Percentiles rank a stretch among this genome's conserved stretches.
Conservation (phyloP, 2,113 vertebrate genomes). For the Leucoraja erinaceus region DNA sequence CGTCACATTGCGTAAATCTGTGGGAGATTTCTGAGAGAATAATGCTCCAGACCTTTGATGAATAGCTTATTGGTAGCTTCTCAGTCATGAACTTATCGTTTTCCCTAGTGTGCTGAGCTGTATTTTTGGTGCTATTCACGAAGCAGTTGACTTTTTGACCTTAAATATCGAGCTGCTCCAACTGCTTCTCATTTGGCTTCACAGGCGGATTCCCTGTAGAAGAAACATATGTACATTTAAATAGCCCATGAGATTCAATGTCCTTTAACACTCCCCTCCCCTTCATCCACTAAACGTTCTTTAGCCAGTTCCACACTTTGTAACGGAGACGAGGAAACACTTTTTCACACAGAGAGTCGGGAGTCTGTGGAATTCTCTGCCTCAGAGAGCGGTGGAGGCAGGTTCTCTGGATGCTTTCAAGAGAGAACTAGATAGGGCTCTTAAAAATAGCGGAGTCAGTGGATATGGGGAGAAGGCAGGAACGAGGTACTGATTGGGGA, state of each 20-base stretch:
- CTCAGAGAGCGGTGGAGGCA: no score
- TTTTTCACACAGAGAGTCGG: no score
- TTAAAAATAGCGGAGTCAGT: no score
- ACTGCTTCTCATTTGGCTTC: constrained; percentile 26
- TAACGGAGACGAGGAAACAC: no score
- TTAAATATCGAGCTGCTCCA: constrained; percentile 12
- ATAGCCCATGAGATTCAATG: neutral
- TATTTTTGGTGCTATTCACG: neutral
- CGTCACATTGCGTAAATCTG: neutral
- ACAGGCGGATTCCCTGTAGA: neutral
- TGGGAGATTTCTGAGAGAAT: neutral
- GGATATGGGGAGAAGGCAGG: no score
- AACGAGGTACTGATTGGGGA: no score
- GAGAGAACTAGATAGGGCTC: no score
- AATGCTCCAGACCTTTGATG: constrained; percentile 14
- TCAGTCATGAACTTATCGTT: neutral
- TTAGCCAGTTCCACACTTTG: no score
- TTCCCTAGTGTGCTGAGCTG: neutral
- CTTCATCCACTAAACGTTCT: no score
- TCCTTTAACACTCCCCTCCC: no score
- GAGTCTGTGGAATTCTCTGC: no score
- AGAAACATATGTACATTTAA: neutral
- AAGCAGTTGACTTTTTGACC: constrained; percentile 1
- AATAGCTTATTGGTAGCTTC: neutral
- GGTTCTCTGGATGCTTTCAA: no score